Evolutionary conservation across 1,140 invertebrate genomes (phyloP).

Genomic region (Lasioglossum baleicum): DNA sequence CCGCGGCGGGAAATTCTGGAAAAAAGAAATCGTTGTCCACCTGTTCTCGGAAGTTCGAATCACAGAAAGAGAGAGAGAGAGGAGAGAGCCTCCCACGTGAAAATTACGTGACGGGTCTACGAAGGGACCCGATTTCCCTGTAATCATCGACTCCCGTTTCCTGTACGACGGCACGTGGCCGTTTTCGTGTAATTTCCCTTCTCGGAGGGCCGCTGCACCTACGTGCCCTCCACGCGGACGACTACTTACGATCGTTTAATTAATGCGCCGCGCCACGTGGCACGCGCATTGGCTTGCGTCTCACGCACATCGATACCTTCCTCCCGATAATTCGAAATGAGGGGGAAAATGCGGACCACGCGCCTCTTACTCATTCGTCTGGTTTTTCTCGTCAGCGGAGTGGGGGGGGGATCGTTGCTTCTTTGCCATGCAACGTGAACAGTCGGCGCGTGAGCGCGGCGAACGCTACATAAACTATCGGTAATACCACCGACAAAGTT

Average conservation of each 20-base stretch:
- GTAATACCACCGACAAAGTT: slow-evolving; percentile 33
- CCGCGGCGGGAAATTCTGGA: background rate
- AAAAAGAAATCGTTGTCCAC: background rate
- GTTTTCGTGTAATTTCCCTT: slow-evolving; percentile 55
- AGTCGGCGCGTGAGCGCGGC: slow-evolving; percentile 36
- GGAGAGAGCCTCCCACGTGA: slow-evolving; percentile 27
- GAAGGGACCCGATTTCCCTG: slow-evolving; percentile 54
- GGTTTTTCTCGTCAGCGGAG: background rate
- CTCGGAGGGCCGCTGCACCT: slow-evolving; percentile 36
- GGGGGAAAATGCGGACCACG: slow-evolving; percentile 48
- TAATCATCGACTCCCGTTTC: slow-evolving; percentile 48
- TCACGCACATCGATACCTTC: slow-evolving; percentile 69
- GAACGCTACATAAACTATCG: slow-evolving; percentile 28
- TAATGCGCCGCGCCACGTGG: slow-evolving; percentile 72
- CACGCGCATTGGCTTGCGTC: slow-evolving; percentile 60
- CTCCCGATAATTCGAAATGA: slow-evolving; percentile 56
- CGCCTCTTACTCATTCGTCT: slow-evolving; percentile 42
- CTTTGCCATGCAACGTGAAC: slow-evolving; percentile 47
- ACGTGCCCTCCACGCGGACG: slow-evolving; percentile 65
- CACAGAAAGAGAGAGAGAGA: too few relatives aligned
- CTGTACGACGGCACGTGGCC: slow-evolving; percentile 61
- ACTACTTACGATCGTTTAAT: slow-evolving; percentile 66
- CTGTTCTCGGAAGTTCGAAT: slow-evolving; percentile 12
- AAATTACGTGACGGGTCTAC: slow-evolving; percentile 49
- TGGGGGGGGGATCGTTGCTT: background rate